These are phyloP conservation scores for Eupithecia inturbata DNA, from an alignment of 2,888 invertebrate species.

Conservation along the genomic window DNA sequence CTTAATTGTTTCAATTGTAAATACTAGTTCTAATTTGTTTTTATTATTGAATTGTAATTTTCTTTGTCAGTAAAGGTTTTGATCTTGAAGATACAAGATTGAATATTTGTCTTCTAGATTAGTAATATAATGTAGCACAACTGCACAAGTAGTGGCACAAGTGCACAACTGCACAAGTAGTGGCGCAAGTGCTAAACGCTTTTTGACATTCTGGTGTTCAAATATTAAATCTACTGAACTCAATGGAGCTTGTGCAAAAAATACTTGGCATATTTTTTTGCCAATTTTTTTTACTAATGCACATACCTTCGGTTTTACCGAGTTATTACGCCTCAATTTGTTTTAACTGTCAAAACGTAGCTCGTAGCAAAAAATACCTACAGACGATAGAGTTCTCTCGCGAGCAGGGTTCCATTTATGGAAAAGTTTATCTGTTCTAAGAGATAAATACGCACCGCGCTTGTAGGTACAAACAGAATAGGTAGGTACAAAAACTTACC, in stretches of 20 bases:
- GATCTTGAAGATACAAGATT: not conserved
- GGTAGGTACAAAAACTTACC: not conserved
- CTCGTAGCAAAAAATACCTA: slow-evolving; percentile 13
- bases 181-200: not conserved
- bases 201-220: not conserved
- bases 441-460: not conserved
- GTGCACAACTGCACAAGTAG: no score
- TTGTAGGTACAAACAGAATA: not conserved
- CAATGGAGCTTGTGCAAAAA: not conserved
- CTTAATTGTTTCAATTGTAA: no score
- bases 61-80: no score
- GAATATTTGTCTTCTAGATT: not conserved
- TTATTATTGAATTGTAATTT: no score
- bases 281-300: not conserved
- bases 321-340: slow-evolving; percentile 4
- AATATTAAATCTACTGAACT: not conserved
- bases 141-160: no score
- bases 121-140: no score
- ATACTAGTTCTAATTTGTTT: no score
- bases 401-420: slow-evolving; percentile 3
- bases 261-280: not conserved
- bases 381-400: not conserved
- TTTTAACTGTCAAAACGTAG: slow-evolving; percentile 23
- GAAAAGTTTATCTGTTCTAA: slow-evolving; percentile 4
- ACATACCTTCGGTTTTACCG: not conserved